A percentile compares a stretch with the other conserved stretches of the same genome.
These are phyloP conservation scores for Gila robusta DNA, from an alignment of 2,797 vertebrate genomes.

Conservation along the genomic window DNA sequence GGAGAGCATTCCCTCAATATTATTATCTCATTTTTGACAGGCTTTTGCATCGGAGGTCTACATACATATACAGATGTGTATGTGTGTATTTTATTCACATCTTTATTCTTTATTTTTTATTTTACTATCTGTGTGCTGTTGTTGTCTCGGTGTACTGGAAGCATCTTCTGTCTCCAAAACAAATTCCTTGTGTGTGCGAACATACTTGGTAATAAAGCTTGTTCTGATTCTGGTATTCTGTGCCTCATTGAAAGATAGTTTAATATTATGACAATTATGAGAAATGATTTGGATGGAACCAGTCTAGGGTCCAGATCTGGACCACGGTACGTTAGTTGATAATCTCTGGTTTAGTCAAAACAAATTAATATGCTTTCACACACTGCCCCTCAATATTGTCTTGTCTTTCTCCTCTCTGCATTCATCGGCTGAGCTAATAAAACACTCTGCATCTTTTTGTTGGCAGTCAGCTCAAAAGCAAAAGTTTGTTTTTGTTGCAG, in stretches of 20 bases:
- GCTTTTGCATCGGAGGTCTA: no score
- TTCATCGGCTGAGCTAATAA: slow-evolving; percentile 68
- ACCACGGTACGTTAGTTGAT: neutral
- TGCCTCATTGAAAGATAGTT: neutral
- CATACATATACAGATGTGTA: no score
- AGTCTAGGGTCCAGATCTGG: neutral
- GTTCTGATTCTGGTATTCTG: neutral
- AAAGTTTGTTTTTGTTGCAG: slow-evolving; percentile 76
- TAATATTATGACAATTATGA: neutral
- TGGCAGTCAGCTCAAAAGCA: slow-evolving; percentile 76
- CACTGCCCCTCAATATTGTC: neutral
- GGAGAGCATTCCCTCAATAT: no score
- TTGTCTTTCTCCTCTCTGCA: slow-evolving; percentile 26
- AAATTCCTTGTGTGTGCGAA: no score
- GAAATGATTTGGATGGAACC: neutral
- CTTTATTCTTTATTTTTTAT: no score
- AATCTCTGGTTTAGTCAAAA: slow-evolving; percentile 2
- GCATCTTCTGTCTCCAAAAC: no score
- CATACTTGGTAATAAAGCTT: no score
- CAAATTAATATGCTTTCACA: neutral
- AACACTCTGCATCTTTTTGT: slow-evolving; percentile 73
- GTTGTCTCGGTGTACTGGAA: no score
- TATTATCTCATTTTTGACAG: no score
- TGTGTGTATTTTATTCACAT: no score
- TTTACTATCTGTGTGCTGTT: no score